phyloP scores from a whole-genome alignment of 2,797 vertebrate genomes.

The Clarias laeviceps region DNA sequence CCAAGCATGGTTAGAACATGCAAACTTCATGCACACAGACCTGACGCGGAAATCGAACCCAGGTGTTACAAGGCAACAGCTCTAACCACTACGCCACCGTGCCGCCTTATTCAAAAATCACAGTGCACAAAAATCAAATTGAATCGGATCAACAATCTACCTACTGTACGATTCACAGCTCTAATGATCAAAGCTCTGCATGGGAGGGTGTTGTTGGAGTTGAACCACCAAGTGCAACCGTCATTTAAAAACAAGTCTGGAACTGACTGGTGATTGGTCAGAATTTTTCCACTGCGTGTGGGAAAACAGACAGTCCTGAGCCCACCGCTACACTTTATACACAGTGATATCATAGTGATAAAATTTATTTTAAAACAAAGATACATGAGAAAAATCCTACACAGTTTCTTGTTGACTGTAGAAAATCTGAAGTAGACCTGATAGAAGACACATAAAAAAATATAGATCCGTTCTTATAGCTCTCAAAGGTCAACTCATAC shows the following conservation, averaged over 20 bases:
- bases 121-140: no score
- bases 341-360: background rate
- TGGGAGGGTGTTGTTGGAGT: background rate
- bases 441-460: no score
- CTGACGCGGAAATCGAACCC: no score
- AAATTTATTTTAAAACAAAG: background rate
- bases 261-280: background rate
- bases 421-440: background rate
- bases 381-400: background rate
- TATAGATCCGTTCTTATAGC: no score
- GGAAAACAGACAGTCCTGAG: background rate
- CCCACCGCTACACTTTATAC: background rate
- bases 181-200: background rate
- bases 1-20: no score
- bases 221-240: background rate
- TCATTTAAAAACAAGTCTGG: background rate
- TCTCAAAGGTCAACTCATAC: no score
- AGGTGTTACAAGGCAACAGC: no score
- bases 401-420: background rate
- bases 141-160: no score
- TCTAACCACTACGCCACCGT: no score
- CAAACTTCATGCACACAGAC: no score
- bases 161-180: no score
- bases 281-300: background rate
- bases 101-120: no score